Evolutionary conservation across 2,113 vertebrate genomes (phyloP), one percentile per base, ranked within the genome.

Genomic region (Corvus moneduloides): DNA sequence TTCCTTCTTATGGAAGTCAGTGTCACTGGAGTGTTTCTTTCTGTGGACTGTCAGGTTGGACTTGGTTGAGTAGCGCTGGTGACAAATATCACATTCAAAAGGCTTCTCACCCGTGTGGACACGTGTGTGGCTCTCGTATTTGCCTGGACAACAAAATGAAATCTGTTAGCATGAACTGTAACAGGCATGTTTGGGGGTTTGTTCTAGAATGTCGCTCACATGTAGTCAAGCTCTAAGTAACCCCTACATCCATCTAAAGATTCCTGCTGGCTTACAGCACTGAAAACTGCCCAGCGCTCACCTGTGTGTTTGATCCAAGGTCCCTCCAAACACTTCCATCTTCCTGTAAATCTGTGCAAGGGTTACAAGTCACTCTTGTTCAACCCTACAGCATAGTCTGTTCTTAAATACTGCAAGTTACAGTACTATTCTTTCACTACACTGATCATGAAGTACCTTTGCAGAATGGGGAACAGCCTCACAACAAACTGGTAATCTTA

Each of bases 81-180:
- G 98, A 97, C 99, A 99, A 94, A 99, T 97, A 93, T 99, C 99
- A 97, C 99, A 99, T 94, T 99, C 99, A 97, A 99, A 99, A 18
- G 99, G 99, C 87, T 99, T 99, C 96, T 99, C 99, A 52, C 99
- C 99, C 0, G 99, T 99, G 98, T 99, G 99, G 20, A 99, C 99
- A 73, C 99, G 98, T 16, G 99, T 99, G 92, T 99, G 99, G 96
- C 99, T 99, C 97, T 99, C 99, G 6, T 99, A 99, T 94, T 99
- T 99, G 63, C 99, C 99, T 99, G 80, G 7, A 91, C 58, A 83
- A 93, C 55, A 89, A 90, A 41, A 81, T 10, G 32, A 71, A 11
- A 93, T 11, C 48, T 63, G 58, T 91, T n/a, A 92, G 72, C 32
- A n/a, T 7, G 18, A 75, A 37, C 4, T 26, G 9, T 8, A 58